A percentile compares a stretch with the other conserved stretches of the same genome.
phyloP scores from a whole-genome alignment of 1,140 invertebrate genomes.

The Condylostylus longicornis region DNA sequence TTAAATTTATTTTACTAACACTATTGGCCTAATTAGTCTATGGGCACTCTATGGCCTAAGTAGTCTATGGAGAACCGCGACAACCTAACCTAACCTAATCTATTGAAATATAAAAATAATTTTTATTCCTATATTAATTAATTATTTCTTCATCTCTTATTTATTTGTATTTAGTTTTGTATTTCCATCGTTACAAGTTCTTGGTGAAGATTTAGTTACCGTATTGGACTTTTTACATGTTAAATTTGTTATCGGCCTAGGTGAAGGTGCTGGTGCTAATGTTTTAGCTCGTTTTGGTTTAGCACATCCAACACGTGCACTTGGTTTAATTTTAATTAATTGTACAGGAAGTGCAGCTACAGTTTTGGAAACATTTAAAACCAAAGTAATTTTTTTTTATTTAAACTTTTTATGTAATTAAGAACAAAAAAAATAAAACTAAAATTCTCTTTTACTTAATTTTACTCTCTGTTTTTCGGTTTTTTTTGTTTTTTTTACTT shows the following conservation, averaged over 20 bases:
- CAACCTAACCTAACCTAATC: no score
- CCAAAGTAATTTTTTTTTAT: constrained; percentile 41
- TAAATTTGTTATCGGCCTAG: constrained; percentile 65
- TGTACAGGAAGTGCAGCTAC: constrained; percentile 75
- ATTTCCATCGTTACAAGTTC: constrained; percentile 66
- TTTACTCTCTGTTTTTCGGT: background rate
- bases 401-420: constrained; percentile 1
- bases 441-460: constrained; percentile 1
- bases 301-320: constrained; percentile 53
- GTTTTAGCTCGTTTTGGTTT: constrained; percentile 72
- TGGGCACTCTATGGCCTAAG: no score
- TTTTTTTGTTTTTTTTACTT: constrained; percentile 9
- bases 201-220: constrained; percentile 69
- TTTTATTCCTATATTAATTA: no score
- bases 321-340: constrained; percentile 73
- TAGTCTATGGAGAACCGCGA: no score
- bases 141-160: background rate
- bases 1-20: no score
- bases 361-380: constrained; percentile 74
- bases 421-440: background rate
- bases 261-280: constrained; percentile 82
- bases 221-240: constrained; percentile 68
- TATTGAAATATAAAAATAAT: no score
- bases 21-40: no score
- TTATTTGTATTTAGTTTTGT: constrained; percentile 41